These are phyloP conservation scores for Rhagoletis zephyria DNA, from an alignment of 1,140 invertebrate genomes.

Conservation along the genomic window DNA sequence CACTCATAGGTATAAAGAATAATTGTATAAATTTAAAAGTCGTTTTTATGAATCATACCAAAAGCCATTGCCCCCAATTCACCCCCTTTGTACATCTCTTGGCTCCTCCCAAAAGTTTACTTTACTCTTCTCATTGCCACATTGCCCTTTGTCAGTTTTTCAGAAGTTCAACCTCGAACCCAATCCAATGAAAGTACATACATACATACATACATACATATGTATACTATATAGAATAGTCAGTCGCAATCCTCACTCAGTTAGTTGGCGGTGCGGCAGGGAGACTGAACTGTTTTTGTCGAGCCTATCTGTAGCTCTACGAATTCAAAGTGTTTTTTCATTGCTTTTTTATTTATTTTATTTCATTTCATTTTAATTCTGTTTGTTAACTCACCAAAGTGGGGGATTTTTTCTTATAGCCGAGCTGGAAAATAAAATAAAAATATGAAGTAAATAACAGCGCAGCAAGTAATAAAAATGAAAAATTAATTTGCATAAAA, in stretches of 20 bases:
- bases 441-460: neutral
- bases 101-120: neutral
- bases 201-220: no score
- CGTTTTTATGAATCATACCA: neutral
- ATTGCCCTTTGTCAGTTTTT: constrained; percentile 1
- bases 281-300: neutral
- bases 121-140: neutral
- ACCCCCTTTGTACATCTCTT: neutral
- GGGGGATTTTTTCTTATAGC: constrained; percentile 5
- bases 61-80: neutral
- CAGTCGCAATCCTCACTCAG: constrained; percentile 1
- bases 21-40: constrained; percentile 6
- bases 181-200: neutral
- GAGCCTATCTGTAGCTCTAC: constrained; percentile 35
- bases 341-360: neutral
- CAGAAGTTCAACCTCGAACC: neutral
- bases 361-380: constrained; percentile 41
- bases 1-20: neutral
- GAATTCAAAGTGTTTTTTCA: neutral
- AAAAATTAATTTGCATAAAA: constrained; percentile 25
- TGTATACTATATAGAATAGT: neutral
- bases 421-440: constrained; percentile 4
- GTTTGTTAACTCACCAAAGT: constrained; percentile 31
- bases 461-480: neutral
- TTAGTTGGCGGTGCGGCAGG: neutral